A percentile compares a stretch with the other conserved stretches of the same genome.
phyloP scores from a whole-genome alignment of 2,888 invertebrate genomes.

The Limnephilus auricula region DNA sequence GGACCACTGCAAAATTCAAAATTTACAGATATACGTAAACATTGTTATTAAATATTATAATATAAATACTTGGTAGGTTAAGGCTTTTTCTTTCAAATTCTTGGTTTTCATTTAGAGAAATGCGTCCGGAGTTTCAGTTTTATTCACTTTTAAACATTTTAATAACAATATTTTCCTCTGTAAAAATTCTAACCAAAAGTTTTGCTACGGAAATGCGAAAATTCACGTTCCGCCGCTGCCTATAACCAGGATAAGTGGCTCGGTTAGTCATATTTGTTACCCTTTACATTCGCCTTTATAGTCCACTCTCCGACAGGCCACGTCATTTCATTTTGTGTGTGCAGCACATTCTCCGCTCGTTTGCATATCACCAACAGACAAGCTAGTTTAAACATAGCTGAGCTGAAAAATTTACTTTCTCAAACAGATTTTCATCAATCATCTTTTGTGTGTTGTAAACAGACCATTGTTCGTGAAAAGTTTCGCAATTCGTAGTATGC shows the following conservation, averaged over 20 bases:
- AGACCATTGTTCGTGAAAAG: not conserved
- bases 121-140: not conserved
- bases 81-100: not conserved
- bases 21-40: too few species aligned
- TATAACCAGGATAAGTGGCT: not conserved
- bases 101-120: not conserved
- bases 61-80: too few species aligned
- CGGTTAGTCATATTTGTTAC: not conserved
- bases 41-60: too few species aligned
- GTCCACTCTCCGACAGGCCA: not conserved
- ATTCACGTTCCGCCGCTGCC: too few species aligned
- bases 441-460: not conserved
- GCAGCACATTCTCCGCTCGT: not conserved
- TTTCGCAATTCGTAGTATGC: not conserved
- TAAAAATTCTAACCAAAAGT: not conserved
- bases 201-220: not conserved
- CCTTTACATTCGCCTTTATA: not conserved
- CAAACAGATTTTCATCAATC: not conserved
- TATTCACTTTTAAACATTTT: not conserved
- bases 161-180: not conserved
- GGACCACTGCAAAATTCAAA: too few species aligned
- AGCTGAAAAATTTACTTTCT: not conserved
- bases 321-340: not conserved
- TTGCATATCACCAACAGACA: not conserved
- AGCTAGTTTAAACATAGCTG: not conserved